phyloP scores from a whole-genome alignment of 2,797 vertebrate genomes.

The Anguilla pacifica region DNA sequence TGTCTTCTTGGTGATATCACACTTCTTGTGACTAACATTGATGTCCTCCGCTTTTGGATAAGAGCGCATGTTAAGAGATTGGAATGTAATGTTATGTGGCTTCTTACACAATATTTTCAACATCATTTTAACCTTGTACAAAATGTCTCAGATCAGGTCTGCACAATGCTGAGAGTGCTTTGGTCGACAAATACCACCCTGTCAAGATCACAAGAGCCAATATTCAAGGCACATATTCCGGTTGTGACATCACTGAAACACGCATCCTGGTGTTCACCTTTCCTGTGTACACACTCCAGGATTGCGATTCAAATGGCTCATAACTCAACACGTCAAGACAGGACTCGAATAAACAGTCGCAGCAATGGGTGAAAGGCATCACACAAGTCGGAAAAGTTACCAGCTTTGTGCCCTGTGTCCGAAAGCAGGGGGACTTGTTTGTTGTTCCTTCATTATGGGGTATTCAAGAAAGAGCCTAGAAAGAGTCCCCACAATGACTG shows the following conservation, averaged over 20 bases:
- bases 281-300: neutral
- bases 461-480: neutral
- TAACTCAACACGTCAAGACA: neutral
- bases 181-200: neutral
- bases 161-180: neutral
- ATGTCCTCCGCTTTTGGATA: no score
- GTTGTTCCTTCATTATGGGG: neutral
- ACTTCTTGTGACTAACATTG: no score
- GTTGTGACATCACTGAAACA: neutral
- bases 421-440: neutral
- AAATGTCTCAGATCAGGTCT: neutral
- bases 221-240: neutral
- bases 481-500: neutral
- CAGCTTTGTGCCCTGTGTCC: neutral
- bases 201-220: neutral
- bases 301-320: neutral
- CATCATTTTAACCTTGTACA: neutral
- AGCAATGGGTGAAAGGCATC: neutral
- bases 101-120: neutral
- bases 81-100: no score
- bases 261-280: neutral
- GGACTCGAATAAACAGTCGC: neutral
- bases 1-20: no score
- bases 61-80: no score
- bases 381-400: neutral